A percentile compares a stretch with the other conserved stretches of the same genome.
Conservation (phyloP, 2,888 invertebrate species). For the Pinctada fucata region DNA sequence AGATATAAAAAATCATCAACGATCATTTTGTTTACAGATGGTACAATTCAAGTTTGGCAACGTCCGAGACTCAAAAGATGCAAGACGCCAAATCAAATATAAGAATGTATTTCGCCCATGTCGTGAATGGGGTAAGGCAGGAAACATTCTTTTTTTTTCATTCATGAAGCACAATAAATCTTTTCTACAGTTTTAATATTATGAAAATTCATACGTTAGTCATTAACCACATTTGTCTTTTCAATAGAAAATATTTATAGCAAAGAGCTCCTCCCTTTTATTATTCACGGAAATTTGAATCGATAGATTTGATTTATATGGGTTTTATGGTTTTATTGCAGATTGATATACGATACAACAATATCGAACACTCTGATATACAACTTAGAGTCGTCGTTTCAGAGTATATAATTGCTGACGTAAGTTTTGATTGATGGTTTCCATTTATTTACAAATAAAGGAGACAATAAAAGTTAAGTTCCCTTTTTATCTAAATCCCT, state of each 20-base stretch:
- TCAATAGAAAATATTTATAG: background rate
- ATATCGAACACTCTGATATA: conserved; percentile 21
- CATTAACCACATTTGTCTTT: too few species aligned
- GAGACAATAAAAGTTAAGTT: too few species aligned
- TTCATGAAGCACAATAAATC: background rate
- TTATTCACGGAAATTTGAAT: too few species aligned
- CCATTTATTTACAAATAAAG: too few species aligned
- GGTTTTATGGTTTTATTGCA: conserved; percentile 11
- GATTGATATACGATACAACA: conserved; percentile 37
- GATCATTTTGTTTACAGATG: conserved; percentile 3
- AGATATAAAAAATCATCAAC: too few species aligned
- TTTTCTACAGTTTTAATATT: background rate
- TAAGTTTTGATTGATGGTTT: conserved; percentile 23
- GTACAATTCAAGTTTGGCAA: conserved; percentile 22
- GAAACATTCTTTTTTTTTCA: background rate
- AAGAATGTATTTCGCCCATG: conserved; percentile 38
- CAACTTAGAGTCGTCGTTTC: conserved; percentile 29
- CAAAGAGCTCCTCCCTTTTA: too few species aligned
- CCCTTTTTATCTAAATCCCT: background rate
- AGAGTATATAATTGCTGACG: conserved; percentile 39
- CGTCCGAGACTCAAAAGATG: conserved; percentile 1
- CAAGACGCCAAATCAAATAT: conserved; percentile 38
- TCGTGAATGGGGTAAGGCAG: conserved; percentile 38
- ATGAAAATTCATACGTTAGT: background rate
- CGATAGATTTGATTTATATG: too few species aligned